Evolutionary conservation across 2,888 invertebrate species (phyloP), one percentile per base, ranked within the genome.

Genomic region (Ornithoptera alexandrae): DNA sequence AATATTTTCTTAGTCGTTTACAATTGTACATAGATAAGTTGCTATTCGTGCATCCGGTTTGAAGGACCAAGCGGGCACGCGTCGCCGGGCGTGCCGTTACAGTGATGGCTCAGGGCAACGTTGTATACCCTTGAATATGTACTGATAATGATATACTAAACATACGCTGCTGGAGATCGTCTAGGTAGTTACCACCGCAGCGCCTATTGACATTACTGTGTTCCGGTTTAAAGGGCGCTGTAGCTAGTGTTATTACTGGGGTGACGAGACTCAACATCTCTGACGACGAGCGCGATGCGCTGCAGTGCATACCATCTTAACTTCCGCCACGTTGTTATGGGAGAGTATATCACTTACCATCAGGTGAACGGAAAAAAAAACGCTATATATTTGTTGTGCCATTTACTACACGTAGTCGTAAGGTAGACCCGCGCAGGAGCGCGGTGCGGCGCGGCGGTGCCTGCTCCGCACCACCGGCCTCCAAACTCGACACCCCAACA

Each of bases 301-400:
- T 30, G 30, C 30, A 5, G 30, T 30, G 30, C 30, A 30, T 30
- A 30, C 30, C 30, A 30, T 30, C 30, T 30, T 30, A 30, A 30
- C 3, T 30, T 4, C 30, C 30, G 30, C 30, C 30, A 30, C 30
- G 30, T 30, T 30, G 30, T 30, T 30, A 30, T 30, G 30, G 4
- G 30, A 2, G 3, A 30, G 30, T 30, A 30, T 30, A 30, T 30
- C 30, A 30, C 30, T 30, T 5, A 30, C 30, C 30, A 30, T 30
- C 30, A 30, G 30, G 30, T 30, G 30, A 5, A 4, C 30, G 30
- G 77, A 77, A 81, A 78, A 56, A 85, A 81, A 82, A 85, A 86
- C 84, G 86, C 85, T 88, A 89, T 85, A 89, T 89, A 85, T 81
- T 84, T 80, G 80, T 79, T 89, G 90, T 90, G 90, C 90, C 90